Base-by-base conservation (phyloP, 2,113 vertebrate genomes). In the Felis chaus region DNA sequence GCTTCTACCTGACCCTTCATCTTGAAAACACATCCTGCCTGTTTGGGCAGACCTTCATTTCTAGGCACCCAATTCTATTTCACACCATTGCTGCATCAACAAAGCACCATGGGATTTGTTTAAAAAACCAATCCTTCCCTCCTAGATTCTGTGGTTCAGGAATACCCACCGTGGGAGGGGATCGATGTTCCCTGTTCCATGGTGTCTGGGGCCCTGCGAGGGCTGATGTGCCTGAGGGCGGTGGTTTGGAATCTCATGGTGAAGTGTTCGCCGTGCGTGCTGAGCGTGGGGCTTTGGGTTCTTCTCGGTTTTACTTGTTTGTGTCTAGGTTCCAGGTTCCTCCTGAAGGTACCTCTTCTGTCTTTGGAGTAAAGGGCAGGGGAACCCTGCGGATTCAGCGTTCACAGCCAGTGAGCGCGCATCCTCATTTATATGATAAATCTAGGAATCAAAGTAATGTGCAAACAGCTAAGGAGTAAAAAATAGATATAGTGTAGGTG, bases 181-280 rank as follows among this genome's bases (percentile, higher is more conserved):
- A 9, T n/a, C 2, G 6, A 15, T n/a, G 29, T 45, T 9, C 45
- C 45, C 45, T 45, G 15, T 23, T 16, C 36, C 9, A 0, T 39
- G 12, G 15, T 25, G 18, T 33, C 23, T 13, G 18, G 27, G 7
- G 48, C 18, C 36, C 36, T 39, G 3, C 23, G 71, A 39, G 1
- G 55, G 19, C 3, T 23, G 25, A 10, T 2, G 36, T 29, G 57
- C 48, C 36, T 21, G 61, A 19, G 1, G 0, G 14, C 0, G 0
- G 14, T 0, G 15, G 2, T 14, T 71, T 73, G 41, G n/a, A 57
- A 27, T 73, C 23, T 76, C 66, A 29, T 31, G 0, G 3, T 16
- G 10, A 73, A 3, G 29, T 39, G 5, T 86, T 71, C 25, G 21
- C 33, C 25, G 33, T 3, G 13, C 16, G 7, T 11, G 57, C 55